These are phyloP conservation scores for Drosophila paracracens DNA, from an alignment of 2,888 invertebrate genomes.

Conservation along the genomic window DNA sequence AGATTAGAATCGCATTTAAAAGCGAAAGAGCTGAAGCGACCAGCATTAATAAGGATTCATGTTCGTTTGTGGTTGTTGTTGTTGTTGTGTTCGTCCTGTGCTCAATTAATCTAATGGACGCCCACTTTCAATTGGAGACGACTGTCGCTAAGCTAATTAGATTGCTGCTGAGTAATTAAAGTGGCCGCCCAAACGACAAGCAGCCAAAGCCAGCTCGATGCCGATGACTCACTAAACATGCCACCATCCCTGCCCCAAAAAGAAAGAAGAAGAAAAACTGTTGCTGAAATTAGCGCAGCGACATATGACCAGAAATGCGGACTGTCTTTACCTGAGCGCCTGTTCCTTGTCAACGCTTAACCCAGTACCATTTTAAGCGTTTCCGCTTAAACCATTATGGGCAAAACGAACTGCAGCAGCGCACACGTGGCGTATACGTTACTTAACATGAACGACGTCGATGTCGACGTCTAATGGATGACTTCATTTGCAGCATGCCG, in stretches of 20 bases:
- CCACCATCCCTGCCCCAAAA: background rate
- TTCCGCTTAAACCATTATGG: conserved; percentile 75
- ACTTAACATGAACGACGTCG: conserved; percentile 16
- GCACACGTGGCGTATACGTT: conserved; percentile 62
- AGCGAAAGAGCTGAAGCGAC: background rate
- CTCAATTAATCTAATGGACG: conserved; percentile 62
- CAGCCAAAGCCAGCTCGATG: conserved; percentile 9
- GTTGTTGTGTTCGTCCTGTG: conserved; percentile 22
- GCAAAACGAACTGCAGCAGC: conserved; percentile 8
- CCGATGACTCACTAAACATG: conserved; percentile 25
- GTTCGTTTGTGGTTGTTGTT: conserved; percentile 1
- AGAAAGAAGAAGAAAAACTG: conserved; percentile 13
- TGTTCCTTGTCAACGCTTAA: conserved; percentile 58
- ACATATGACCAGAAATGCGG: conserved; percentile 27
- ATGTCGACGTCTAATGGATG: conserved; percentile 69
- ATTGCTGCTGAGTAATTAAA: conserved; percentile 65
- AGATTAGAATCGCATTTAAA: background rate
- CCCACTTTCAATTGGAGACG: conserved; percentile 41
- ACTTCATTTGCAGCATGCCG: conserved; percentile 80
- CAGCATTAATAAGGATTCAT: background rate
- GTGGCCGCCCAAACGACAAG: conserved; percentile 34
- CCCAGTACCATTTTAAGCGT: conserved; percentile 78
- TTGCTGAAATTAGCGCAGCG: conserved; percentile 54
- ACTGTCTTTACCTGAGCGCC: background rate
- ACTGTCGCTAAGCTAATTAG: conserved; percentile 64